Conservation (phyloP, 2,113 vertebrate species). For the Atractosteus spatula region DNA sequence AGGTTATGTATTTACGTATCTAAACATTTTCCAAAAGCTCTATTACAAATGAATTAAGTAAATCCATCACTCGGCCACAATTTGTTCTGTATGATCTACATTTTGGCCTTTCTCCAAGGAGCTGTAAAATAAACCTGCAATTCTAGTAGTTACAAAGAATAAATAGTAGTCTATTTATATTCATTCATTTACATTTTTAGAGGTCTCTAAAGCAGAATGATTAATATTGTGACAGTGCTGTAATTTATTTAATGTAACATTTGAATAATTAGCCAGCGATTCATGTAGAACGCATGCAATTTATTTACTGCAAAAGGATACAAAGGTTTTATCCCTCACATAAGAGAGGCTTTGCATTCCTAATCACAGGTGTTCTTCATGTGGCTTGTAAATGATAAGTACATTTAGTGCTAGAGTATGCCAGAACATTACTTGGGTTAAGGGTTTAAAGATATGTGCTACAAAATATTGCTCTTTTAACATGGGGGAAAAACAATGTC, state of each 20-base stretch:
- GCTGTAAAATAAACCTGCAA: constrained; percentile 43
- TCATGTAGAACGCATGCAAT: constrained; percentile 33
- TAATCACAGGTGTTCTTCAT: constrained; percentile 3
- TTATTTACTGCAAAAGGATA: constrained; percentile 35
- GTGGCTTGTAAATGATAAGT: no score
- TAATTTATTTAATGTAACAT: constrained; percentile 51
- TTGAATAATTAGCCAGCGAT: constrained; percentile 48
- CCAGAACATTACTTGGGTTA: no score
- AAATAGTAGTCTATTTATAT: constrained; percentile 43
- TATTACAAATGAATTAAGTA: no score
- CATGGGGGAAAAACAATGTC: no score
- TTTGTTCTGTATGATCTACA: constrained; percentile 26
- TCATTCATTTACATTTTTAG: constrained; percentile 46
- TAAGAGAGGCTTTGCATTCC: constrained; percentile 33
- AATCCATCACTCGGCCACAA: no score
- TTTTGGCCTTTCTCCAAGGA: constrained; percentile 25
- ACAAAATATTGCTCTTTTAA: no score
- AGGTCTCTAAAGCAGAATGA: constrained; percentile 47
- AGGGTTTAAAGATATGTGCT: no score
- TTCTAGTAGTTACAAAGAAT: constrained; percentile 49
- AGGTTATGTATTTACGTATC: no score
- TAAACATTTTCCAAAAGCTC: no score
- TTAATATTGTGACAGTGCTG: constrained; percentile 41
- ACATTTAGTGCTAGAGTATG: no score
- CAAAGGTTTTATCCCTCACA: constrained; percentile 32